These are phyloP conservation scores for Tridacna crocea DNA, from an alignment of 2,888 invertebrate species.

Conservation along the genomic window DNA sequence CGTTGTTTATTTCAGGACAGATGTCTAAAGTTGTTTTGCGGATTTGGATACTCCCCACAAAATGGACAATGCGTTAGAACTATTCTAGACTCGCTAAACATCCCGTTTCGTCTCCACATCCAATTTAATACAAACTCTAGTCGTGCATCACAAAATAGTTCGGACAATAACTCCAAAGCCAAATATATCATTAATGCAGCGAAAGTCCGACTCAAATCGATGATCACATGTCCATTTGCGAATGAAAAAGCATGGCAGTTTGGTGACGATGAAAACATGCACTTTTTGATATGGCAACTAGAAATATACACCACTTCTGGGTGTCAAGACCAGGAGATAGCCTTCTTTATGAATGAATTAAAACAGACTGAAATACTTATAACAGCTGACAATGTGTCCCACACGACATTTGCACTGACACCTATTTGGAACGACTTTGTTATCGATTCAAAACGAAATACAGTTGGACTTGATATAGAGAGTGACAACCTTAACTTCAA, in stretches of 20 bases:
- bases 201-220: neutral
- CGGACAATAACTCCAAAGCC: too few relatives aligned
- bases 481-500: neutral
- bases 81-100: neutral
- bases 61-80: neutral
- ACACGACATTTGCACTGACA: neutral
- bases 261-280: neutral
- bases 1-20: neutral
- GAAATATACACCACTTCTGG: neutral
- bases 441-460: neutral
- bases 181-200: neutral
- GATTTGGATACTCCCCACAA: neutral
- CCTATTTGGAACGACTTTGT: too few relatives aligned
- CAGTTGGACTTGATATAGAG: neutral
- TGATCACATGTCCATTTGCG: neutral
- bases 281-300: neutral
- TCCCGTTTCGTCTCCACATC: neutral
- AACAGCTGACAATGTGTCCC: neutral
- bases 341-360: neutral
- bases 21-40: conserved; percentile 1
- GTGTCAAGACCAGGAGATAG: neutral
- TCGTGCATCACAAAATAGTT: neutral
- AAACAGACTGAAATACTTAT: neutral
- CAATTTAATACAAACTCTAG: neutral
- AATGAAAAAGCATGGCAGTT: neutral